A percentile compares a stretch with the other conserved stretches of the same genome.
Evolutionary conservation across 1,140 invertebrate species (phyloP).

Genomic region (Leptonema lineaticorne): DNA sequence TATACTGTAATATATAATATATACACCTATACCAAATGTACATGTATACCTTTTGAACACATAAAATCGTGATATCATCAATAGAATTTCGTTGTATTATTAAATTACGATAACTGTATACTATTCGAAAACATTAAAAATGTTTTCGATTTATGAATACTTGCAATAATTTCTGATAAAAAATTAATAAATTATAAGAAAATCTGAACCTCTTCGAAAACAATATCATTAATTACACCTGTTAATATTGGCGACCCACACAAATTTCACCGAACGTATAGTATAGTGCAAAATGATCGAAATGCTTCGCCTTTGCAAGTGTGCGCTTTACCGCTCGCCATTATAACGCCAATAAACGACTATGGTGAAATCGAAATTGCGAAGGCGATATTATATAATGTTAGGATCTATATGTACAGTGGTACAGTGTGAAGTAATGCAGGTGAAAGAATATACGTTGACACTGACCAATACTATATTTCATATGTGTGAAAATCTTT

Average conservation of each 20-base stretch:
- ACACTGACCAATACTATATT: not conserved
- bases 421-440: too few relatives aligned
- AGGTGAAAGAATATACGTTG: too few relatives aligned
- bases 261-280: constrained; percentile 12
- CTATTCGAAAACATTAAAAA: too few relatives aligned
- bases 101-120: constrained; percentile 1
- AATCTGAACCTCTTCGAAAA: constrained; percentile 24
- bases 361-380: constrained; percentile 6
- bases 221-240: constrained; percentile 36
- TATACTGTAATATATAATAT: too few relatives aligned
- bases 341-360: not conserved
- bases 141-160: too few relatives aligned
- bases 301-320: constrained; percentile 26
- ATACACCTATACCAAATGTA: too few relatives aligned
- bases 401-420: too few relatives aligned
- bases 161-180: too few relatives aligned
- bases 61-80: constrained; percentile 7
- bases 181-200: constrained; percentile 37
- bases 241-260: constrained; percentile 31
- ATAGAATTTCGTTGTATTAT: constrained; percentile 13
- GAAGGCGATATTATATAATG: constrained; percentile 11
- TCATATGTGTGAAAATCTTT: not conserved
- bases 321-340: not conserved
- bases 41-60: too few relatives aligned
- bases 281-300: constrained; percentile 21